Conservation (phyloP, 2,797 vertebrate species). For the Sphaeramia orbicularis region DNA sequence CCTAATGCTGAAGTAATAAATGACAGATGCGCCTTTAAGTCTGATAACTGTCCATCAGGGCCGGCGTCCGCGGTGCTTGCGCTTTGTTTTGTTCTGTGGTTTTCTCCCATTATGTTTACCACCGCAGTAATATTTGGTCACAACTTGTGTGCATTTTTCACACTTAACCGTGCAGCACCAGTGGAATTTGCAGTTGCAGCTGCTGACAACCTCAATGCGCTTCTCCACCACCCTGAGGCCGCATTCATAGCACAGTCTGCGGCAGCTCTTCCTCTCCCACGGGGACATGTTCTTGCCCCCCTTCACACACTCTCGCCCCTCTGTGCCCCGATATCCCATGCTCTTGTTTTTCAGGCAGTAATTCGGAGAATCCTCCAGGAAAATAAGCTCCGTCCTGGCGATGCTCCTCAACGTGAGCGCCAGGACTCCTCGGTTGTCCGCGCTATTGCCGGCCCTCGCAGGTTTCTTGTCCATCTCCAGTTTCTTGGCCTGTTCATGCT, state of each 20-base stretch:
- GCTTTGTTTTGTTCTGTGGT: constrained; percentile 76
- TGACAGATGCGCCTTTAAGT: not conserved
- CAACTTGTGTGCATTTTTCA: constrained; percentile 89
- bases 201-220: constrained; percentile 87
- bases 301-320: constrained; percentile 94
- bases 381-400: constrained; percentile 88
- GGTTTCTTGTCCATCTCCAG: constrained; percentile 93
- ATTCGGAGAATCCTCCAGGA: constrained; percentile 94
- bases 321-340: constrained; percentile 91
- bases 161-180: constrained; percentile 98
- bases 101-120: constrained; percentile 69
- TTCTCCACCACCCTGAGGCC: constrained; percentile 91
- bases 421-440: constrained; percentile 88
- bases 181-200: constrained; percentile 97
- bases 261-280: constrained; percentile 91
- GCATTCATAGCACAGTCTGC: constrained; percentile 91
- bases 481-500: constrained; percentile 91
- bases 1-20: constrained; percentile 12
- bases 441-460: constrained; percentile 91
- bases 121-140: constrained; percentile 91
- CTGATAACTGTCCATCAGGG: constrained; percentile 35
- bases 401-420: constrained; percentile 86
- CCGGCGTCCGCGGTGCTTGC: constrained; percentile 68
- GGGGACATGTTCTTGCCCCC: constrained; percentile 83
- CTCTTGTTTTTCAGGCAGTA: constrained; percentile 93